phyloP scores from a whole-genome alignment of 2,888 invertebrate genomes.

The Rotaria magnacalcarata region DNA sequence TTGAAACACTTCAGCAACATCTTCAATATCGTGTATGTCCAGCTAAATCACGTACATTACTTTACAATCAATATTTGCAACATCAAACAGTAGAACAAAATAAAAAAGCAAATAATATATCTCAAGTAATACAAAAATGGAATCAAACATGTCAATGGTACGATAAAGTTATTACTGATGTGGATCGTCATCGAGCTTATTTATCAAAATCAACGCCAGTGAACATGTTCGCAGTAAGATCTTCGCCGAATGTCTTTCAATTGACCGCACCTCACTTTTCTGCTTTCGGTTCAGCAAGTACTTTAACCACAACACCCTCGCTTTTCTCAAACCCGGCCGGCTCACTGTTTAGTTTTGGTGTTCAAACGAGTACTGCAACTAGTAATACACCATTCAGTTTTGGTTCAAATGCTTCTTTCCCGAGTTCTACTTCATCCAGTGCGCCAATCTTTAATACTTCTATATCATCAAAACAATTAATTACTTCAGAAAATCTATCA shows the following conservation, averaged over 20 bases:
- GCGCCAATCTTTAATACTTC: not conserved
- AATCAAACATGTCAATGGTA: not conserved
- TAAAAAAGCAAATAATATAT: not conserved
- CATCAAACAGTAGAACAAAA: not conserved
- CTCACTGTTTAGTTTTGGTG: too few species aligned
- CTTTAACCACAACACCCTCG: too few species aligned
- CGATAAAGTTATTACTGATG: not conserved
- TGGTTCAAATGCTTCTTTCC: too few species aligned
- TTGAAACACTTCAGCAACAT: constrained; percentile 25
- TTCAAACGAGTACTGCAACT: too few species aligned
- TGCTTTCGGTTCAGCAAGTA: too few species aligned
- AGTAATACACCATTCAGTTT: too few species aligned
- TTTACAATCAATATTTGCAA: not conserved
- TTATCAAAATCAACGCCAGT: not conserved
- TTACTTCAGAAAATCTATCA: not conserved
- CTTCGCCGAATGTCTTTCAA: too few species aligned
- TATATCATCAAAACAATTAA: not conserved
- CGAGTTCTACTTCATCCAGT: not conserved
- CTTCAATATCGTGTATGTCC: constrained; percentile 21
- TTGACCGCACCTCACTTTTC: too few species aligned
- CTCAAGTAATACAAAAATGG: not conserved
- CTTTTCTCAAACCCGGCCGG: too few species aligned
- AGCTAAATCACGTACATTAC: not conserved
- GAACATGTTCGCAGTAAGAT: too few species aligned
- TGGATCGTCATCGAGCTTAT: constrained; percentile 18